Evolutionary conservation across 2,113 vertebrate species (phyloP), one percentile per base, ranked within the genome.

Genomic region (Hypanus sabinus): DNA sequence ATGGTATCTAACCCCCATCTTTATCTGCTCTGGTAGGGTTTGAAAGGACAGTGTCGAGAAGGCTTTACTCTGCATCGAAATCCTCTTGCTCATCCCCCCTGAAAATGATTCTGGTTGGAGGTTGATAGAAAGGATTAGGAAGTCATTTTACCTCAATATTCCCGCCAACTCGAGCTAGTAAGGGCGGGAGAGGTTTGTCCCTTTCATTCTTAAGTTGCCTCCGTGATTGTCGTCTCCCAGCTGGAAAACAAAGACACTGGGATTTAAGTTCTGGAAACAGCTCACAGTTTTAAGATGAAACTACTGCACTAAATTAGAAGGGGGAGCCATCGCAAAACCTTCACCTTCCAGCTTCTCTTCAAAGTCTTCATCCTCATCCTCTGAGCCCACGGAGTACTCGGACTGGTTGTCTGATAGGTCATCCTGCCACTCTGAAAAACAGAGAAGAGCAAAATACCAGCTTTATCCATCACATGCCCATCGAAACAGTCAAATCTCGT

Each of bases 401-500:
- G 99, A 99, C 96, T 99, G 99, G 97, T 99, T 99, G 96, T 99
- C 98, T 33, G 98, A 99, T 94, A 99, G 98, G 96, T 99, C 98
- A 0, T 98, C 98, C 95, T 98, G 98, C 98, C 98, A 99, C 95
- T 99, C 99, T 99, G 97, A 24, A 85, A 91, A 94, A 33, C 0
- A 83, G 94, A 36, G 46, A 57, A 76, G 94, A 73, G 14, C 5
- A 5, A 2, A 9, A 79, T 46, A 46, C 4, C 46, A 46, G 46
- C 46, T 46, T 46, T 46, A 46, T 46, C 46, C 4, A 3, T 46
- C 46, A 46, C 46, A 3, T 46, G 46, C 4, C 2, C 46, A 46
- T 46, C 46, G 1, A 46, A 46, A 46, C 46, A 1, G 46, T 46
- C 46, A 46, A 46, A 46, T 46, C 46, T 46, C 46, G 46, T 1